A percentile compares a stretch with the other conserved stretches of the same genome.
These are phyloP conservation scores for Aegypius monachus DNA, from an alignment of 2,113 vertebrate genomes.

Conservation along the genomic window DNA sequence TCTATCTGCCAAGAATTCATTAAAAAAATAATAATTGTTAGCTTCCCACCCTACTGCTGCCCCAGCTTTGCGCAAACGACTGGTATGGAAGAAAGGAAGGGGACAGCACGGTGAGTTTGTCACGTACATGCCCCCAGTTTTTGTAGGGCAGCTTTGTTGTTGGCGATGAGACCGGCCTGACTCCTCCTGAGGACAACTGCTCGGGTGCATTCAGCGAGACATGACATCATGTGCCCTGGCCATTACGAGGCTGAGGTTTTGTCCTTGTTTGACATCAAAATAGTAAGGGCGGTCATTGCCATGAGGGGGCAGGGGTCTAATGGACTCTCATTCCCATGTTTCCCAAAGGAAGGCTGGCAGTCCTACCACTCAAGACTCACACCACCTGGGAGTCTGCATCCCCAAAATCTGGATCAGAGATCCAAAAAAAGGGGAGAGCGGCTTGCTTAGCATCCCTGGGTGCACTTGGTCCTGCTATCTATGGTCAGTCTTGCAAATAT, in stretches of 20 bases:
- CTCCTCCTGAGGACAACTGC: not conserved
- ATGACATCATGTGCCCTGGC: not conserved
- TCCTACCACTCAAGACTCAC: not conserved
- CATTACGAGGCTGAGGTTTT: not conserved
- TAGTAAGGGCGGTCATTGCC: not conserved
- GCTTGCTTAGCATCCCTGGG: not conserved
- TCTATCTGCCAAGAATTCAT: constrained; percentile 32
- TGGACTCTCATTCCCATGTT: not conserved
- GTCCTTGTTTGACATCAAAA: not conserved
- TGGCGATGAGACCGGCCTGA: not conserved
- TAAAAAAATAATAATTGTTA: not conserved
- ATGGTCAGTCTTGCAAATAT: not conserved
- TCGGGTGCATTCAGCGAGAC: not conserved
- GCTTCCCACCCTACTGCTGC: not conserved
- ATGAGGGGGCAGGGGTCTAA: not conserved
- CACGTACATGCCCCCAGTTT: not conserved
- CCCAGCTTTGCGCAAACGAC: not conserved
- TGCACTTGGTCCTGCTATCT: not conserved
- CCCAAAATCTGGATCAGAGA: not conserved
- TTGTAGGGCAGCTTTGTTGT: constrained; percentile 14
- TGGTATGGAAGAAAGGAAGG: not conserved
- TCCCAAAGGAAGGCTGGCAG: not conserved
- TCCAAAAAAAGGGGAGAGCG: rapidly evolving
- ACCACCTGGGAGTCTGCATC: not conserved
- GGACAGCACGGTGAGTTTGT: not conserved